A percentile compares a stretch with the other conserved stretches of the same genome.
phyloP scores from a whole-genome alignment of 1,140 invertebrate species.

The Pseudoatta argentina region DNA sequence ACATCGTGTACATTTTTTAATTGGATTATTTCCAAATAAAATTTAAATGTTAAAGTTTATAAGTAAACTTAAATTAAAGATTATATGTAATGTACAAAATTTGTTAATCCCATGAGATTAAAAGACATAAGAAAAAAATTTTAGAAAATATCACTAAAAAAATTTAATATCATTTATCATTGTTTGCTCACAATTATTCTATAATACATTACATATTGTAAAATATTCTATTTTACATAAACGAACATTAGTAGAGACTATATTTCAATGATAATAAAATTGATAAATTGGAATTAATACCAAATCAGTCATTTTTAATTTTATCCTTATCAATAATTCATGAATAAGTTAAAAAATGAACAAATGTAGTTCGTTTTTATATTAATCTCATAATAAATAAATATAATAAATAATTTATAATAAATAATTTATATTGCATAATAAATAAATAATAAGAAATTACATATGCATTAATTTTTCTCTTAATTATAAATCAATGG shows the following conservation, averaged over 20 bases:
- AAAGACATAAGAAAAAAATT: background rate
- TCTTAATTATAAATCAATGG: background rate
- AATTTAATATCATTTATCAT: background rate
- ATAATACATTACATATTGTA: background rate
- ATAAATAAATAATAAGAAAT: background rate
- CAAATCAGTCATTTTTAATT: background rate
- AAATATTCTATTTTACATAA: background rate
- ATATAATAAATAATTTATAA: background rate
- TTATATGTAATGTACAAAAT: background rate
- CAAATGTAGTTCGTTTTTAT: background rate
- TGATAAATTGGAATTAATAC: background rate
- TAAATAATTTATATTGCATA: background rate
- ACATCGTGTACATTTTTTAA: too few relatives aligned
- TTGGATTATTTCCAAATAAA: background rate
- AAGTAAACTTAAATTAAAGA: background rate
- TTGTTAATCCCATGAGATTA: background rate
- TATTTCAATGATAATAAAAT: background rate
- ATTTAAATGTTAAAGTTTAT: background rate
- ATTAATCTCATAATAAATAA: background rate
- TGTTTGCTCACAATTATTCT: background rate
- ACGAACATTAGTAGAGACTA: background rate
- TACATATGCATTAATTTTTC: background rate
- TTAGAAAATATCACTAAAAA: background rate
- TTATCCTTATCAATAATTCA: background rate
- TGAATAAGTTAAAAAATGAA: background rate